Evolutionary conservation across 2,113 vertebrate species (phyloP).

Genomic region (Alligator mississippiensis): DNA sequence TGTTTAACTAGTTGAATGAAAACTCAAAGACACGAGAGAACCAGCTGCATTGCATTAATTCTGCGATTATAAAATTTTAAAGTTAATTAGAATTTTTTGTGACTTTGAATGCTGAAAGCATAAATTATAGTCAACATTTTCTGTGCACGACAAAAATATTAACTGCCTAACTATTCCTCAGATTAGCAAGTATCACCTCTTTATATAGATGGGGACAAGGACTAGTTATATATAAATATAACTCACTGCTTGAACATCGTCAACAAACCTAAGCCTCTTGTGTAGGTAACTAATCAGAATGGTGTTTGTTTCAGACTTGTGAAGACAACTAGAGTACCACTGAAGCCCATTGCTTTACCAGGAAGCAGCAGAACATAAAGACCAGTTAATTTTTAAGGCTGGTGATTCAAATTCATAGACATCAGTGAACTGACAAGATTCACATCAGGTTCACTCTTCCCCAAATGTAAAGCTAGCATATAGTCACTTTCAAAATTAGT

Average conservation of each 20-base stretch:
- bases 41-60: not conserved
- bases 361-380: not conserved
- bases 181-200: not conserved
- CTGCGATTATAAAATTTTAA: not conserved
- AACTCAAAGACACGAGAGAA: not conserved
- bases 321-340: not conserved
- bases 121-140: not conserved
- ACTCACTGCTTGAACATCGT: too few relatives aligned
- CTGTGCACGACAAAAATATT: not conserved
- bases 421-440: not conserved
- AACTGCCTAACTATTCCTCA: not conserved
- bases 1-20: not conserved
- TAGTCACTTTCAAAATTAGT: too few relatives aligned
- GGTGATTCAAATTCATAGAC: constrained; percentile 26
- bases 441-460: constrained; percentile 39
- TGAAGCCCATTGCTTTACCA: not conserved
- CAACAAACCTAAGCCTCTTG: too few relatives aligned
- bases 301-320: not conserved
- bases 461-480: too few relatives aligned
- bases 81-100: not conserved
- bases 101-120: not conserved
- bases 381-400: not conserved
- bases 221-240: not conserved
- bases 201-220: not conserved
- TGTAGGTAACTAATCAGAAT: not conserved